phyloP scores from a whole-genome alignment of 2,113 vertebrate species.

The Holacanthus passer region DNA sequence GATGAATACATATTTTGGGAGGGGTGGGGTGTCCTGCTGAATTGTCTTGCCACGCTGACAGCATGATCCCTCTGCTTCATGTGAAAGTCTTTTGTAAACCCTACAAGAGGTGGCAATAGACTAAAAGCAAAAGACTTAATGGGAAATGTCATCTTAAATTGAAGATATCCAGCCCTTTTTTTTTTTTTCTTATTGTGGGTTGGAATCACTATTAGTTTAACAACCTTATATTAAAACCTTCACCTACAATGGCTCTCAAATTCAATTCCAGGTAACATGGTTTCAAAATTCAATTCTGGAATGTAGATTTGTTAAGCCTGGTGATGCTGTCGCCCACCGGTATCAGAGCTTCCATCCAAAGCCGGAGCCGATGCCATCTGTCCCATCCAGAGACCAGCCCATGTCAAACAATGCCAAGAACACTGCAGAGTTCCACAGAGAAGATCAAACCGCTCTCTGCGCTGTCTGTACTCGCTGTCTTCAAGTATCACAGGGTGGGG shows the following conservation, averaged over 20 bases:
- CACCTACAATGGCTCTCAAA: not conserved
- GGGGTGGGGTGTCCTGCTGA: too few species aligned
- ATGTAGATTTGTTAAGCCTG: constrained; percentile 30
- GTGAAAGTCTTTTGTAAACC: not conserved
- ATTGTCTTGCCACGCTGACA: too few species aligned
- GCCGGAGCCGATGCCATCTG: constrained; percentile 32
- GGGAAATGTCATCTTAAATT: too few species aligned
- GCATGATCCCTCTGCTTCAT: not conserved
- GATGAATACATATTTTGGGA: too few species aligned
- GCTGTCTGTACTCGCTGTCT: constrained; percentile 22
- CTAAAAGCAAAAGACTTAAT: not conserved
- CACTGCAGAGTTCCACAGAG: constrained; percentile 13
- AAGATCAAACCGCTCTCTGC: constrained; percentile 41
- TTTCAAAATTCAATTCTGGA: not conserved
- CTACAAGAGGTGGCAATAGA: not conserved
- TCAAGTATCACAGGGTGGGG: constrained; percentile 7
- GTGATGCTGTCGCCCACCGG: constrained; percentile 11
- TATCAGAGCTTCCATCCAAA: constrained; percentile 39
- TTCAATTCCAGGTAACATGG: constrained; percentile 6
- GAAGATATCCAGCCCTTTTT: not conserved
- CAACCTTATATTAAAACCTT: not conserved
- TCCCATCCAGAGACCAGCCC: constrained; percentile 46
- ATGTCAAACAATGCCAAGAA: constrained; percentile 57
- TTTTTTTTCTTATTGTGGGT: not conserved
- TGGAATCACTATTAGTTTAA: too few species aligned